These are phyloP conservation scores for Hyles euphorbiae DNA, from an alignment of 1,140 invertebrate species.

Conservation along the genomic window DNA sequence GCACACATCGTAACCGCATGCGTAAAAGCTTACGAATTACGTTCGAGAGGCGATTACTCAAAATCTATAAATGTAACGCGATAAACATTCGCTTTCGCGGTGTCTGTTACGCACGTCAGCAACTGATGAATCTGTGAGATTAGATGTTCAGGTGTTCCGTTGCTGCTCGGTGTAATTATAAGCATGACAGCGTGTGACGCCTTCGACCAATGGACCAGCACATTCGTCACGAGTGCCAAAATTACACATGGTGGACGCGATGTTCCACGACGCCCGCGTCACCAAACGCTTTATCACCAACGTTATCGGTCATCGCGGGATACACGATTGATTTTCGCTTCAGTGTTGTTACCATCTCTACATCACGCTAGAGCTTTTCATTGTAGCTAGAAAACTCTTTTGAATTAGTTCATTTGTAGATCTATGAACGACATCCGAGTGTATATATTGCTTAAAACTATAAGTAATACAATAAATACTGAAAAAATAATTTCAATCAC, in stretches of 20 bases:
- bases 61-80: slow-evolving; percentile 40
- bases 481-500: no score
- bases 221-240: slow-evolving; percentile 37
- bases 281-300: slow-evolving; percentile 29
- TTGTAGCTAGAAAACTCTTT: neutral
- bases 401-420: no score
- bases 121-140: slow-evolving; percentile 53
- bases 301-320: slow-evolving; percentile 44
- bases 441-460: no score
- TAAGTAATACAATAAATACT: no score
- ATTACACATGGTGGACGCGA: slow-evolving; percentile 43
- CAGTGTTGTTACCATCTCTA: neutral
- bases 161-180: slow-evolving; percentile 47
- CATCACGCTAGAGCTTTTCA: neutral
- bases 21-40: slow-evolving; percentile 36
- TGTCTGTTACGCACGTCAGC: slow-evolving; percentile 42
- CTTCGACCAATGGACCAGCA: slow-evolving; percentile 13
- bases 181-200: slow-evolving; percentile 53
- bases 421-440: no score
- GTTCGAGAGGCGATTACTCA: slow-evolving; percentile 39
- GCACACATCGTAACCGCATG: slow-evolving; percentile 20
- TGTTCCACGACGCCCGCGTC: slow-evolving; percentile 41
- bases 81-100: slow-evolving; percentile 40
- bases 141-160: slow-evolving; percentile 47
- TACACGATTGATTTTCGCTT: neutral